Conservation (phyloP, 2,888 invertebrate species). For the Leucoptera coffeella region DNA sequence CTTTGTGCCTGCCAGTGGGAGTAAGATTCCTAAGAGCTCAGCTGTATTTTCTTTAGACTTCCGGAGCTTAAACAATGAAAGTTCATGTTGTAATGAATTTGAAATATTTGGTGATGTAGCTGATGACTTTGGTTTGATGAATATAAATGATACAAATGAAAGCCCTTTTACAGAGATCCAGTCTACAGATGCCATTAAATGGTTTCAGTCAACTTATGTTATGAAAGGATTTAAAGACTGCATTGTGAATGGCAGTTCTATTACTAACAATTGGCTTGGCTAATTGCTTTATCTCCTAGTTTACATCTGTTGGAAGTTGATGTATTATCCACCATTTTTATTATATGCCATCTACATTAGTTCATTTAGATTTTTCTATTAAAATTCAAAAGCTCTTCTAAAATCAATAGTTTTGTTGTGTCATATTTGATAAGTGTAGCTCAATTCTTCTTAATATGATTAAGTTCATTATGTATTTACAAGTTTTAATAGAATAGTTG, state of each 20-base stretch:
- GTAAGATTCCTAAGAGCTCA: conserved; percentile 24
- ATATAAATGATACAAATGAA: conserved; percentile 10
- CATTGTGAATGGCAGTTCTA: conserved; percentile 46
- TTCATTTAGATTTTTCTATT: too few species aligned
- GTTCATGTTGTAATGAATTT: conserved; percentile 26
- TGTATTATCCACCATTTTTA: too few species aligned
- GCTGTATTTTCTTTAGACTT: conserved; percentile 31
- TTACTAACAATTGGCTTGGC: conserved; percentile 48
- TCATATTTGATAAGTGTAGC: too few species aligned
- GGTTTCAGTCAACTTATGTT: conserved; percentile 50
- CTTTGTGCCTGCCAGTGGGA: conserved; percentile 25
- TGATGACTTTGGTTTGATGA: conserved; percentile 12
- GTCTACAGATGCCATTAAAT: conserved; percentile 21
- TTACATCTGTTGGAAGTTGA: too few species aligned
- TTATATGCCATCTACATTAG: too few species aligned
- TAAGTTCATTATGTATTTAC: too few species aligned
- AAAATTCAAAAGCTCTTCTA: too few species aligned
- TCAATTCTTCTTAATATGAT: too few species aligned
- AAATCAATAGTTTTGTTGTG: too few species aligned
- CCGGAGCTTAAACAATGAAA: conserved; percentile 14
- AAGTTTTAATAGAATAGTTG: too few species aligned
- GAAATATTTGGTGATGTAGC: conserved; percentile 30
- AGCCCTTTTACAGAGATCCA: conserved; percentile 24
- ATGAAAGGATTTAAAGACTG: conserved; percentile 57
- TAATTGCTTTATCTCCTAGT: too few species aligned